Evolutionary conservation across 2,113 vertebrate species (phyloP).

Genomic region (Mastomys natalensis): DNA sequence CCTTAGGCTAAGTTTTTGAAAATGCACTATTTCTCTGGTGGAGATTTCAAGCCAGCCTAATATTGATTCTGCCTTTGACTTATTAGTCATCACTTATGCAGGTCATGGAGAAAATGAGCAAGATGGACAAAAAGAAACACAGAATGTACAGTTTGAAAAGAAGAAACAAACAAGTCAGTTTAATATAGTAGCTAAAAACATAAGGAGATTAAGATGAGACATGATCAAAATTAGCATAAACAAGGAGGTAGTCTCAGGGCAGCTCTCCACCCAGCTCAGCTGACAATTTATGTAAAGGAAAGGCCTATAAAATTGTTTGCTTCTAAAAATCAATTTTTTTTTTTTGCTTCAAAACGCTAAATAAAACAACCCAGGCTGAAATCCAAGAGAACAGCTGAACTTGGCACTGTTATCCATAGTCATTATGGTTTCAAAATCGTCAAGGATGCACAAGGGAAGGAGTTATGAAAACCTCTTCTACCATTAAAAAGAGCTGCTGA

Average conservation of each 20-base stretch:
- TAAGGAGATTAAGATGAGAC: neutral
- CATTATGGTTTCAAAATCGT: neutral
- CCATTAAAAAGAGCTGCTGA: neutral
- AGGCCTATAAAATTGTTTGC: neutral
- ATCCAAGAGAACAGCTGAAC: neutral
- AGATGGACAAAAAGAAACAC: neutral
- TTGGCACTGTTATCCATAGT: no score
- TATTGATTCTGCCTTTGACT: neutral
- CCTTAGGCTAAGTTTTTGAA: neutral
- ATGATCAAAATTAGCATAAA: neutral
- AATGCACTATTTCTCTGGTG: neutral
- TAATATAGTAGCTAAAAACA: neutral
- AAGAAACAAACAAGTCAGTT: neutral
- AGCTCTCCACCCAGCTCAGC: neutral
- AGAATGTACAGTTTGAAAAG: neutral
- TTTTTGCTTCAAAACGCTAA: no score
- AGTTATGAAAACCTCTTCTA: neutral
- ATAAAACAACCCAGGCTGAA: neutral
- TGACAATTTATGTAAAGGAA: neutral
- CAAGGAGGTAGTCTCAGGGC: neutral
- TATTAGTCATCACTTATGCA: neutral
- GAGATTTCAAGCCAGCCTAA: neutral
- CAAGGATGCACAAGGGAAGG: neutral
- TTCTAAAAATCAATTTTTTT: neutral
- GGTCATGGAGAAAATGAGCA: neutral